Evolutionary conservation across 2,888 invertebrate species (phyloP), one percentile per base, ranked within the genome.

Genomic region (Eledona agricola): DNA sequence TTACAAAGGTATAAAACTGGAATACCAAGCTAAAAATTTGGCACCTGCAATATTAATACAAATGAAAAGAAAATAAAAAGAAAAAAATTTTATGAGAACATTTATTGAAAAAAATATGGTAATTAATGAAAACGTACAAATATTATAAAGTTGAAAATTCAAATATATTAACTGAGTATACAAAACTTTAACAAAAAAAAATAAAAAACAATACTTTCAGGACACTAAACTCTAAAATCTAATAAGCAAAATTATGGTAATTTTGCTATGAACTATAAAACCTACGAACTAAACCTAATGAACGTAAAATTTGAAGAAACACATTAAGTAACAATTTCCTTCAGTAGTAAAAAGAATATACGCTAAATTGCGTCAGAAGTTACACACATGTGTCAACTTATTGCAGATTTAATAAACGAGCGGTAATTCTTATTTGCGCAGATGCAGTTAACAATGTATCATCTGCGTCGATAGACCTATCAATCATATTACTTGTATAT

Each of bases 401-500:
- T 63, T 63, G 62, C 63, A 57, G 47, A 57, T 61, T 58, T 43
- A 60, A 60, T 55, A 42, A 57, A 43, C 61, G 59, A 63, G 59
- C 60, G 61, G 57, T 58, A 57, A 59, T 51, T 58, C 50, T 60
- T 58, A 58, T 59, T 58, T 57, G 60, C 46, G 57, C 62, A 62
- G 61, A 63, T 56, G 57, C 61, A 59, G 59, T 63, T 59, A 59
- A 53, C 26, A n/a, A n/a, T 31, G 31, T 17, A 32, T 20, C 46
- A 46, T 47, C 47, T 40, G 42, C 54, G 43, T 32, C 52, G 53
- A 59, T 55, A 58, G 45, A 57, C 53, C 57, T 58, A 60, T 55
- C 53, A n/a, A n/a, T n/a, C n/a, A 52, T 45, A 47, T 46, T 62
- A 64, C 53, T 63, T 75, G n/a, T n/a, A 74, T 74, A 69, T 75